Percentiles rank a stretch among this genome's conserved stretches.
Conservation (phyloP, 2,113 vertebrate species). For the Erinaceus europaeus region DNA sequence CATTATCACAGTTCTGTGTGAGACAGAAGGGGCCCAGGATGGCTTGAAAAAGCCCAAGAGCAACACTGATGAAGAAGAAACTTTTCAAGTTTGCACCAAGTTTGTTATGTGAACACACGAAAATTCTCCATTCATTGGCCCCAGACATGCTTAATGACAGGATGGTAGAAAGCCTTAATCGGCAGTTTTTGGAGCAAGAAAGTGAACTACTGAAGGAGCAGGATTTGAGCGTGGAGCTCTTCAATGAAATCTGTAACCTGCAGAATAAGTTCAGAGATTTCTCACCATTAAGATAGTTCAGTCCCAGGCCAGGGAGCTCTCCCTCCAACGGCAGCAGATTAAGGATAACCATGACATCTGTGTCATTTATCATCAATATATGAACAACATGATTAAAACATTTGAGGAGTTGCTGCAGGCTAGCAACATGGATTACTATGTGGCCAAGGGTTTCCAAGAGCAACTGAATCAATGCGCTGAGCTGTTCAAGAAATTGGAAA, state of each 20-base stretch:
- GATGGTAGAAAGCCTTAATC: constrained; percentile 66
- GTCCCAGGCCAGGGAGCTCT: constrained; percentile 90
- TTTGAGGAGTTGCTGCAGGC: constrained; percentile 91
- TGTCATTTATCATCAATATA: constrained; percentile 84
- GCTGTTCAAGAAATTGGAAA: constrained; percentile 86
- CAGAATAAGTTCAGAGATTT: constrained; percentile 82
- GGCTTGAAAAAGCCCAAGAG: background rate
- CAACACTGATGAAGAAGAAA: constrained; percentile 14
- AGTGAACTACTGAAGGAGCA: constrained; percentile 81
- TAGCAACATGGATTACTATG: constrained; percentile 84
- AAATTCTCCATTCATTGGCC: constrained; percentile 17
- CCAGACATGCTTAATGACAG: background rate
- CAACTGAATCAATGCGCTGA: constrained; percentile 87
- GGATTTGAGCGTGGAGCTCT: constrained; percentile 75
- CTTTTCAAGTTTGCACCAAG: constrained; percentile 61
- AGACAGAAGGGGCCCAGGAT: constrained; percentile 45
- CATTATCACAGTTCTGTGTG: constrained; percentile 63
- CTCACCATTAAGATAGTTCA: constrained; percentile 89
- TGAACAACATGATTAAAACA: constrained; percentile 84
- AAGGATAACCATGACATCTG: constrained; percentile 87
- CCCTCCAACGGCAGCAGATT: constrained; percentile 89
- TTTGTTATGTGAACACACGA: constrained; percentile 35
- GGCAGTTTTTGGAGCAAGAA: constrained; percentile 71
- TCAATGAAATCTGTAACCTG: constrained; percentile 78
- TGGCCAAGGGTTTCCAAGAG: constrained; percentile 87